A percentile compares a stretch with the other conserved stretches of the same genome.
These are phyloP conservation scores for Spheniscus humboldti DNA, from an alignment of 2,797 vertebrate genomes.

Conservation along the genomic window DNA sequence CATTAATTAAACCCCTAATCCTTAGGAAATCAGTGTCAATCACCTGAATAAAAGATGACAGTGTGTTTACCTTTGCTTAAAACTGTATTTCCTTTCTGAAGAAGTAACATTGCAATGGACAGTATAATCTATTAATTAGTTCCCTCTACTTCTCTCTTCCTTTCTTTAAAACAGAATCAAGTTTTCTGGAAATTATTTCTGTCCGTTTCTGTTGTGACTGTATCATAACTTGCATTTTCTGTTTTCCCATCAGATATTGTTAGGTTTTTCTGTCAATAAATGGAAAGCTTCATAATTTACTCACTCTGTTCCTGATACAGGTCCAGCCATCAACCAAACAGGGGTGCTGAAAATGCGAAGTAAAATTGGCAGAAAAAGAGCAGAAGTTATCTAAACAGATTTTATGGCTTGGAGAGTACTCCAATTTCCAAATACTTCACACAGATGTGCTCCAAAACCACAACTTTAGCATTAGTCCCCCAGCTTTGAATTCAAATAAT, in stretches of 20 bases:
- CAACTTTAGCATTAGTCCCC: background rate
- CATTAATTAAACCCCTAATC: background rate
- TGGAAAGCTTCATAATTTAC: background rate
- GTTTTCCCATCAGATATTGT: background rate
- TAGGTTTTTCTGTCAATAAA: background rate
- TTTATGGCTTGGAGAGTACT: background rate
- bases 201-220: background rate
- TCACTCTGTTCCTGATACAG: background rate
- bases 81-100: background rate
- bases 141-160: background rate
- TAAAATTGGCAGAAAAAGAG: background rate
- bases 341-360: background rate
- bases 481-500: background rate
- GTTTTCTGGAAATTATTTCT: background rate
- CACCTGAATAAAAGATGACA: background rate
- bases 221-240: background rate
- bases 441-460: background rate
- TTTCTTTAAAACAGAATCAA: background rate
- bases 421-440: background rate
- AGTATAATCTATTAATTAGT: background rate
- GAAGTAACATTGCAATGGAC: background rate
- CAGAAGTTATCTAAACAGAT: background rate
- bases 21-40: background rate
- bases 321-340: background rate
- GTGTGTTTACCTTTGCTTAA: background rate